Percentiles rank a stretch among this genome's conserved stretches.
These are phyloP conservation scores for Lepilemur septentrionalis DNA, from an alignment of 2,797 vertebrate genomes.

Conservation along the genomic window DNA sequence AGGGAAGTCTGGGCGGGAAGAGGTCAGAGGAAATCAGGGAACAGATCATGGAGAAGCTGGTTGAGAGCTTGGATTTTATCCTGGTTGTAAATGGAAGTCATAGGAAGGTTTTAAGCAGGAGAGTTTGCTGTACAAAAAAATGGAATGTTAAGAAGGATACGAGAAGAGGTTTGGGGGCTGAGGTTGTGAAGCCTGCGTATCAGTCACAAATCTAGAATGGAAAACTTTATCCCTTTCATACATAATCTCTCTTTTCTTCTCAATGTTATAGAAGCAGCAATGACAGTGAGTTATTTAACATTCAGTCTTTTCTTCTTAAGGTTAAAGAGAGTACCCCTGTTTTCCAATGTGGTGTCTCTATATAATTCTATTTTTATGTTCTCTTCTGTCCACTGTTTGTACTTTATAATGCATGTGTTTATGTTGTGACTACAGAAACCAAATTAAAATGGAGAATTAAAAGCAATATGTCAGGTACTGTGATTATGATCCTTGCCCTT, in stretches of 20 bases:
- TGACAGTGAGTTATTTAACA: background rate
- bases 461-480: background rate
- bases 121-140: background rate
- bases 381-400: background rate
- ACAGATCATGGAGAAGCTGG: background rate
- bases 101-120: background rate
- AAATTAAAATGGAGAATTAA: background rate
- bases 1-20: background rate
- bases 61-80: background rate
- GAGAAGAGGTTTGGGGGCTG: background rate
- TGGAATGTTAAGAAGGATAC: background rate
- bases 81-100: background rate
- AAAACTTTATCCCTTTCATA: background rate
- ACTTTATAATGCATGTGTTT: background rate
- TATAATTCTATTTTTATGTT: background rate
- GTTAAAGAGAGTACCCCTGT: background rate
- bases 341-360: background rate
- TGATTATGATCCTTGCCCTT: background rate
- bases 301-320: background rate
- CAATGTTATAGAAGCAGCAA: background rate
- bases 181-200: background rate
- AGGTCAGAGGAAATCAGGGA: background rate
- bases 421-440: background rate
- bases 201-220: background rate
- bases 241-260: background rate